phyloP scores from a whole-genome alignment of 2,888 invertebrate genomes.

The Ethmia dodecea region DNA sequence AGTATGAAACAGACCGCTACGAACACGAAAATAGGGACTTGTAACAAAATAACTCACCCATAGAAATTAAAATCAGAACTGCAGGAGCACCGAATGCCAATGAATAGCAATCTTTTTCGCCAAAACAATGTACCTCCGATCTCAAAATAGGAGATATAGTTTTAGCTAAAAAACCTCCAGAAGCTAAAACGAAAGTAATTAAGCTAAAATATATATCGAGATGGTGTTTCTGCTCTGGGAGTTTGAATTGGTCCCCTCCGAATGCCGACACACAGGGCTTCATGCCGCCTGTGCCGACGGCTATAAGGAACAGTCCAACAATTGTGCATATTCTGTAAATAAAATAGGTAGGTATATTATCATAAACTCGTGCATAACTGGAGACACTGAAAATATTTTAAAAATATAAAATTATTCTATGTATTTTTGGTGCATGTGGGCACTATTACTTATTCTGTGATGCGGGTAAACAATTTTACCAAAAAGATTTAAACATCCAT shows the following conservation, averaged over 20 bases:
- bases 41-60: too few relatives aligned
- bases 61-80: constrained; percentile 81
- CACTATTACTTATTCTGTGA: too few relatives aligned
- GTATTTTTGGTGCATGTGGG: too few relatives aligned
- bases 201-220: constrained; percentile 85
- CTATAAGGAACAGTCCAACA: constrained; percentile 82
- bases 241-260: constrained; percentile 87
- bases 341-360: too few relatives aligned
- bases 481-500: too few relatives aligned
- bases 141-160: constrained; percentile 85
- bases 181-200: constrained; percentile 83
- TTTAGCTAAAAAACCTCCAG: constrained; percentile 85
- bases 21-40: too few relatives aligned
- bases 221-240: constrained; percentile 80
- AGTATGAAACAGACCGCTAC: too few relatives aligned
- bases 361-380: too few relatives aligned
- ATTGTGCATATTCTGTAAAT: constrained; percentile 78
- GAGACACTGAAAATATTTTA: too few relatives aligned
- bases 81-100: constrained; percentile 89
- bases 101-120: constrained; percentile 81
- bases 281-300: constrained; percentile 88
- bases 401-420: too few relatives aligned
- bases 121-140: constrained; percentile 81
- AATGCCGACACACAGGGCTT: constrained; percentile 90
- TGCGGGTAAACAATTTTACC: too few relatives aligned